A percentile compares a stretch with the other conserved stretches of the same genome.
Conservation (phyloP, 2,797 vertebrate genomes). For the Smutsia gigantea region DNA sequence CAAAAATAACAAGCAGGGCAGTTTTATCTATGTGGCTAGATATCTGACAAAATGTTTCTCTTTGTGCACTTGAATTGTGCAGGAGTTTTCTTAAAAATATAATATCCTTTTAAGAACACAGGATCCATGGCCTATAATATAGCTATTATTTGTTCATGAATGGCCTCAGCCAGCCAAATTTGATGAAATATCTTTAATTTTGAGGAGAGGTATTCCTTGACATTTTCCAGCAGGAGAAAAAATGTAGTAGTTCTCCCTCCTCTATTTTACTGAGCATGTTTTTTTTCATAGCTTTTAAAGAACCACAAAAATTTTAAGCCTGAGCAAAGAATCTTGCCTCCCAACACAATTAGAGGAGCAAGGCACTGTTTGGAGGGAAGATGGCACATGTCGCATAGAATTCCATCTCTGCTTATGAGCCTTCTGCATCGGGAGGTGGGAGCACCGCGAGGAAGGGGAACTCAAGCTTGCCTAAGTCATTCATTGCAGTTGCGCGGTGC, state of each 20-base stretch:
- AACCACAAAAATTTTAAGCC: not conserved
- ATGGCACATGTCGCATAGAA: not conserved
- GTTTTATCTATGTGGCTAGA: constrained; percentile 20
- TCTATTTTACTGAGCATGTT: not conserved
- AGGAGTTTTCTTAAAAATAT: not conserved
- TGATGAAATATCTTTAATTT: not conserved
- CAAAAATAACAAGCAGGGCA: not conserved
- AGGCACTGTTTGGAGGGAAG: not conserved
- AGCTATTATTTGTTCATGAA: constrained; percentile 13
- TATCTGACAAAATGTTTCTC: constrained; percentile 24
- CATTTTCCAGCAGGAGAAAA: not conserved
- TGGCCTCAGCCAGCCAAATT: not conserved
- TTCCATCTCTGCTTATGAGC: not conserved
- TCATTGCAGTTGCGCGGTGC: not conserved
- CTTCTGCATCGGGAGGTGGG: not conserved
- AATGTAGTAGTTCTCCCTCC: not conserved
- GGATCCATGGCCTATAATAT: not conserved
- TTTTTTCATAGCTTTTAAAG: not conserved
- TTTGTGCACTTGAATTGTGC: not conserved
- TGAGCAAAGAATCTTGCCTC: not conserved
- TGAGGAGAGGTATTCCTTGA: constrained; percentile 53
- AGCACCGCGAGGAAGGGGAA: not conserved
- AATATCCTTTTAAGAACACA: not conserved
- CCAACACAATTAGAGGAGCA: not conserved
- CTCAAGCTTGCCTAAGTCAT: not conserved